phyloP scores from a whole-genome alignment of 1,140 invertebrate genomes.

The Odontomachus brunneus region DNA sequence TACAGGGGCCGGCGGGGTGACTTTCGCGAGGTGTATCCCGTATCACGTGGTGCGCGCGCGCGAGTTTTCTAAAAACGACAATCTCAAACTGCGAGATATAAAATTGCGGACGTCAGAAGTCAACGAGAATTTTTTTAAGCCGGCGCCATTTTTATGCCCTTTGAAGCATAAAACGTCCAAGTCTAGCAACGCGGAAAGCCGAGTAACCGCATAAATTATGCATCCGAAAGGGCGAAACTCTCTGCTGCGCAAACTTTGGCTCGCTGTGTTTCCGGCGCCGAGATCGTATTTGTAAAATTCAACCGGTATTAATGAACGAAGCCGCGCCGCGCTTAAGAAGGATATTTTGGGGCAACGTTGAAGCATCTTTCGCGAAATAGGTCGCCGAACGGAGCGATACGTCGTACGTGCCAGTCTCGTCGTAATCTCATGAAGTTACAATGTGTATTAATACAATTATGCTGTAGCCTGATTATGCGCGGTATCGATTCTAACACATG shows the following conservation, averaged over 20 bases:
- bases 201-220: slow-evolving; percentile 65
- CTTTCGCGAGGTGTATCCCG: neutral
- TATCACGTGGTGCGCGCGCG: neutral
- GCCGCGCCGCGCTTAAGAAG: slow-evolving; percentile 33
- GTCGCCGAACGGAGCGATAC: neutral
- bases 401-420: neutral
- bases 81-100: slow-evolving; percentile 43
- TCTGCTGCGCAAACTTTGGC: slow-evolving; percentile 49
- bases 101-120: slow-evolving; percentile 33
- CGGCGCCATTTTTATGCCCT: slow-evolving; percentile 60
- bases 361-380: neutral
- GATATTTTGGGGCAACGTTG: neutral
- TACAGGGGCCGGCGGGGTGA: slow-evolving; percentile 2
- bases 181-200: slow-evolving; percentile 53
- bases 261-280: slow-evolving; percentile 24
- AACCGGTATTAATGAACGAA: slow-evolving; percentile 56
- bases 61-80: slow-evolving; percentile 44
- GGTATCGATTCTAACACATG: too few relatives aligned
- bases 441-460: neutral
- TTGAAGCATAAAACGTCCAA: slow-evolving; percentile 63
- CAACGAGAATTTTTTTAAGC: slow-evolving; percentile 47
- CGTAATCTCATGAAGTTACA: neutral
- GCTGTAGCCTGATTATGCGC: too few relatives aligned
- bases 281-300: slow-evolving; percentile 56
- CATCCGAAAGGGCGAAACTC: slow-evolving; percentile 48